phyloP scores from a whole-genome alignment of 2,113 vertebrate genomes.

The Siphamia tubifer region DNA sequence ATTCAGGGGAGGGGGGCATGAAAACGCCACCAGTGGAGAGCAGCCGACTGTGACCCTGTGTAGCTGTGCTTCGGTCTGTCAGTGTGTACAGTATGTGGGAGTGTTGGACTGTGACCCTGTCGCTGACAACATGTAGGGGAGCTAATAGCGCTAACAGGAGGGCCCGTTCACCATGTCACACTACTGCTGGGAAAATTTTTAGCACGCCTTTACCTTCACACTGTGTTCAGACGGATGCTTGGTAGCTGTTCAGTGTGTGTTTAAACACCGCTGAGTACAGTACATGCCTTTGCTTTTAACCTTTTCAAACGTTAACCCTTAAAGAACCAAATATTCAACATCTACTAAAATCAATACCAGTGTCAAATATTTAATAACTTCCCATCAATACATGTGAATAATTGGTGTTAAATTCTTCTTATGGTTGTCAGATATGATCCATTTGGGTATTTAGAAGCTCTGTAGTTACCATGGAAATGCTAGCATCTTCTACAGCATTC shows the following conservation, averaged over 20 bases:
- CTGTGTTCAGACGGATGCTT: not conserved
- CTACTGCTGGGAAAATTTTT: not conserved
- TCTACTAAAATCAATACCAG: no score
- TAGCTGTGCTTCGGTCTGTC: not conserved
- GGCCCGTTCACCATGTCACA: constrained; percentile 5
- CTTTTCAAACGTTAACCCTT: no score
- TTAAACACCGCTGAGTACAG: not conserved
- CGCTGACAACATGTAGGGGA: constrained; percentile 41
- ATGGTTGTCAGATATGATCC: no score
- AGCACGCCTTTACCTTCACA: not conserved
- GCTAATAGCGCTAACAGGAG: constrained; percentile 35
- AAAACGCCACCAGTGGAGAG: constrained; percentile 41
- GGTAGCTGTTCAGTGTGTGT: not conserved
- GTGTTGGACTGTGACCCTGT: constrained; percentile 32
- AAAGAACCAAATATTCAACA: no score
- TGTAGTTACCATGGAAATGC: no score
- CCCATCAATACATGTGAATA: no score
- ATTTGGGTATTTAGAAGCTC: no score
- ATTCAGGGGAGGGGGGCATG: constrained; percentile 42
- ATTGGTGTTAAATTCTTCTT: no score
- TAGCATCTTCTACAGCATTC: no score
- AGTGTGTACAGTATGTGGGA: not conserved
- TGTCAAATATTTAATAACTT: no score
- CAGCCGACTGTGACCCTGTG: constrained; percentile 41
- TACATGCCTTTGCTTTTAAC: not conserved